Base-by-base conservation (phyloP, 2,797 vertebrate species). In the Alfaro cultratus region DNA sequence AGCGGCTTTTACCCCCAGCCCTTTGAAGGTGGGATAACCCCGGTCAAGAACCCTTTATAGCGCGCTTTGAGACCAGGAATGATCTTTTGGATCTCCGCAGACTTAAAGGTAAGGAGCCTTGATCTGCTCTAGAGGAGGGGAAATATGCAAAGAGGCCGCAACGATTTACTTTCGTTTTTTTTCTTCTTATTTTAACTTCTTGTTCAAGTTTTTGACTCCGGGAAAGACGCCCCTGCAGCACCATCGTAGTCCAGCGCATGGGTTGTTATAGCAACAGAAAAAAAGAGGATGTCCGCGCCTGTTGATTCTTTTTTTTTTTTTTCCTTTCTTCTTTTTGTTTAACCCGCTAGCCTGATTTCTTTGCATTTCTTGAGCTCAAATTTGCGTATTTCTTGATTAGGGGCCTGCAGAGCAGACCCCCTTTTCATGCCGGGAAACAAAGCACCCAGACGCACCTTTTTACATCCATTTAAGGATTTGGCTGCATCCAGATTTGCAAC, bases 241-340 rank as follows among this genome's bases (percentile, higher is more conserved):
- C 76, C 85, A 85, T 87, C 84, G 88, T 74, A 83, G 75, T 78
- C 76, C n/a, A 80, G 80, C 85, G 82, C 87, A 90, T 88, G 80
- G 85, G 92, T 94, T 94, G 91, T 94, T 93, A 93, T 95, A 94
- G 93, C 92, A 95, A 95, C 94, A 46, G 77, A 83, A 41, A 90
- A 86, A 91, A 91, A 83, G 64, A 67, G 34, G 80, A 87, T 76
- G 76, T 82, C 73, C 60, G 85, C 77, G 92, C 89, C 89, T 93
- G 93, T 94, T 94, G 93, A 93, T 92, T 89, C 82, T 82, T 90
- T 80, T 85, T 90, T 39, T 23, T 16, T 18, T 57, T 12, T n/a
- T 57, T 60, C 6, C n/a, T 1, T 60, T 60, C 6, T n/a, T 29
- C 12, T 16, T 60, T 12, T 15, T 49, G 16, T 39, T 86, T 89